Evolutionary conservation across 1,140 invertebrate genomes (phyloP).

Genomic region (Neodiprion fabricii): DNA sequence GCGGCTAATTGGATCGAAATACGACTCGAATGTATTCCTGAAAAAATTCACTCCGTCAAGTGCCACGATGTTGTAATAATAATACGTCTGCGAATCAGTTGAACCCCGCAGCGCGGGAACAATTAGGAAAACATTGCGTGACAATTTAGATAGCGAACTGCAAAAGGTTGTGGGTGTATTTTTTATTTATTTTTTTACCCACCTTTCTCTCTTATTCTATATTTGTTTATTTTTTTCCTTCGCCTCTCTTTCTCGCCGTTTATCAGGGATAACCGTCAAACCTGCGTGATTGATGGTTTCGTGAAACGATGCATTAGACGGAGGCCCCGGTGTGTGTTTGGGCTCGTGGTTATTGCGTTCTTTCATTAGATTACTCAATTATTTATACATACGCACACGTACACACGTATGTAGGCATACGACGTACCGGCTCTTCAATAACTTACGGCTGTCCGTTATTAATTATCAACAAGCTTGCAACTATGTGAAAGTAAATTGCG

Average conservation of each 20-base stretch:
- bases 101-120: not conserved
- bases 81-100: too few relatives aligned
- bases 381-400: too few relatives aligned
- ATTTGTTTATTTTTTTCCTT: slow-evolving; percentile 12
- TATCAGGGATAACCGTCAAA: slow-evolving; percentile 13
- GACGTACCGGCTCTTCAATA: too few relatives aligned
- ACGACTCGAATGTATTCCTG: too few relatives aligned
- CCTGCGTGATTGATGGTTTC: slow-evolving; percentile 24
- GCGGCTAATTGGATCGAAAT: too few relatives aligned
- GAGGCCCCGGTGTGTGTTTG: not conserved
- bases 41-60: too few relatives aligned
- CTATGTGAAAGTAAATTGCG: too few relatives aligned
- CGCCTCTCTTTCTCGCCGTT: slow-evolving; percentile 8
- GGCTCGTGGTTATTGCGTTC: slow-evolving; percentile 13
- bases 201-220: not conserved
- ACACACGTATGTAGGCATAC: too few relatives aligned
- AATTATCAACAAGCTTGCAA: too few relatives aligned
- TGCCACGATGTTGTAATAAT: too few relatives aligned
- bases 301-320: slow-evolving; percentile 23
- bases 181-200: slow-evolving; percentile 4
- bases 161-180: not conserved
- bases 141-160: slow-evolving; percentile 1
- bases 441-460: too few relatives aligned
- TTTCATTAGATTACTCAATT: slow-evolving; percentile 21
- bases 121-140: not conserved